Percentiles rank a stretch among this genome's conserved stretches.
These are phyloP conservation scores for Lasioglossum vierecki DNA, from an alignment of 2,888 invertebrate species.

Conservation along the genomic window DNA sequence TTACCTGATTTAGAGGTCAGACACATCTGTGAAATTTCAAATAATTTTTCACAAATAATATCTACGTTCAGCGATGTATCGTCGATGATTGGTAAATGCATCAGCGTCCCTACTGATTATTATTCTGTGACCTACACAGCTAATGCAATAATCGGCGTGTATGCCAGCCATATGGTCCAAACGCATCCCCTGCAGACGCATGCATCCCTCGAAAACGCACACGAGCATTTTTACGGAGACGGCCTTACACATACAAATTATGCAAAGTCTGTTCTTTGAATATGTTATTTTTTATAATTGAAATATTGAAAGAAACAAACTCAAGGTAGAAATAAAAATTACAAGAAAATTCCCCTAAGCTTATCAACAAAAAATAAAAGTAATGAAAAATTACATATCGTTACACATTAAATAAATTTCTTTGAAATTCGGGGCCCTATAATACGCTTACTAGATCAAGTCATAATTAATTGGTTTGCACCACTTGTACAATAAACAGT, in stretches of 20 bases:
- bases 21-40: not conserved
- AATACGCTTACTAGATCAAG: too few species aligned
- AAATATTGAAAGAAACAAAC: not conserved
- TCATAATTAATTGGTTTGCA: too few species aligned
- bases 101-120: conserved; percentile 71
- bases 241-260: conserved; percentile 9
- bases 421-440: too few species aligned
- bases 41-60: not conserved
- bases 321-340: too few species aligned
- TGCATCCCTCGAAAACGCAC: conserved; percentile 15
- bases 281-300: not conserved
- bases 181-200: conserved; percentile 47
- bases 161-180: conserved; percentile 82
- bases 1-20: not conserved
- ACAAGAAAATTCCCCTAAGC: too few species aligned
- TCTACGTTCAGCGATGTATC: conserved; percentile 15
- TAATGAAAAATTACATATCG: too few species aligned
- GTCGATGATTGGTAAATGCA: conserved; percentile 34
- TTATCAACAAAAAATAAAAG: too few species aligned
- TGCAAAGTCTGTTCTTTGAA: not conserved
- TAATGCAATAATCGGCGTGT: conserved; percentile 84
- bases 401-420: too few species aligned
- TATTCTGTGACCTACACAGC: conserved; percentile 81
- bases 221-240: conserved; percentile 1
- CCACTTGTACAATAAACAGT: too few species aligned